phyloP scores from a whole-genome alignment of 2,888 invertebrate species.

The Melanotus villosus region DNA sequence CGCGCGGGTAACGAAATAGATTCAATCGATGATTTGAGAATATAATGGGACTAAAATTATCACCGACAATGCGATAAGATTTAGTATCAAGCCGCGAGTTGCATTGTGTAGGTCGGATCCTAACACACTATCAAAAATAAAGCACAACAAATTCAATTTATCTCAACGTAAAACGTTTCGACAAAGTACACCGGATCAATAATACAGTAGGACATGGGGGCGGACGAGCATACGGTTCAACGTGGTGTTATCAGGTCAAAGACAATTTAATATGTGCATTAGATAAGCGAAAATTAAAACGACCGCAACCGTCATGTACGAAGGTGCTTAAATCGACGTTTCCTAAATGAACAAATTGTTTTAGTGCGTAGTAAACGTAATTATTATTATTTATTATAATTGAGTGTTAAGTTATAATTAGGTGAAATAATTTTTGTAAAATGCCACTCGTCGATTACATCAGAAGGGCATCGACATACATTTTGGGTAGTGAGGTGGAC shows the following conservation, averaged over 20 bases:
- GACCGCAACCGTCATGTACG: slow-evolving; percentile 2
- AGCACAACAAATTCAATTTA: too few relatives aligned
- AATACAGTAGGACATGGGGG: slow-evolving; percentile 47
- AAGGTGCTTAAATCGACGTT: slow-evolving; percentile 9
- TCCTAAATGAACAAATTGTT: slow-evolving; percentile 9
- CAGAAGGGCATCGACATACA: slow-evolving; percentile 84
- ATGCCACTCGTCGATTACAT: slow-evolving; percentile 87
- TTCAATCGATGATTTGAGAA: too few relatives aligned
- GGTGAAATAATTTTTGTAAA: slow-evolving; percentile 49
- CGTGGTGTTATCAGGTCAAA: slow-evolving; percentile 47
- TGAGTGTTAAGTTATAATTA: too few relatives aligned
- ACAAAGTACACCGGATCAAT: slow-evolving; percentile 42
- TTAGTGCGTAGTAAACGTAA: neutral
- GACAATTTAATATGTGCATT: slow-evolving; percentile 44
- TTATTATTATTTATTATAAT: too few relatives aligned
- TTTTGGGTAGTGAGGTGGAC: slow-evolving; percentile 77
- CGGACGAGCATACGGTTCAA: slow-evolving; percentile 44
- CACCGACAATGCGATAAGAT: slow-evolving; percentile 3
- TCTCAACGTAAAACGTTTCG: too few relatives aligned
- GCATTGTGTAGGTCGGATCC: neutral
- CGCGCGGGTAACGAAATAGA: too few relatives aligned
- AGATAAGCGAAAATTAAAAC: slow-evolving; percentile 39
- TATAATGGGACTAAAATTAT: too few relatives aligned
- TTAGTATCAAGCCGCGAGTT: neutral
- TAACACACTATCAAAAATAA: too few relatives aligned